A percentile compares a stretch with the other conserved stretches of the same genome.
These are phyloP conservation scores for Eumeta japonica DNA, from an alignment of 1,140 invertebrate genomes.

Conservation along the genomic window DNA sequence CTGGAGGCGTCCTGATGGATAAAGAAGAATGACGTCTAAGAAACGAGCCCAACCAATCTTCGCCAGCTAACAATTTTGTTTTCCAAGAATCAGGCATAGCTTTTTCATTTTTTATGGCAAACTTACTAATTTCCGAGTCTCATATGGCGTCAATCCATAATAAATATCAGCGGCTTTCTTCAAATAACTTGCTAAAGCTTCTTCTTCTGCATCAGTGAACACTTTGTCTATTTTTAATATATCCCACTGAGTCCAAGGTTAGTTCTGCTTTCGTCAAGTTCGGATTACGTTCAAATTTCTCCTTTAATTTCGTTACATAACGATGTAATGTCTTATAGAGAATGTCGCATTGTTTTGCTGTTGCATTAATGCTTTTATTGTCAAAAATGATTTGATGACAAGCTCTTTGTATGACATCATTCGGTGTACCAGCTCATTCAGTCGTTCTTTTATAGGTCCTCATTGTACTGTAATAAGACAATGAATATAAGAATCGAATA, in stretches of 20 bases:
- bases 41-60: constrained; percentile 15
- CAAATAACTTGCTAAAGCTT: no score
- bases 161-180: no score
- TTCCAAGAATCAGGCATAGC: constrained; percentile 5
- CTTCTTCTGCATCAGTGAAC: constrained; percentile 7
- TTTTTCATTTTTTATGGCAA: constrained; percentile 2
- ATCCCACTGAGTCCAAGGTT: constrained; percentile 10
- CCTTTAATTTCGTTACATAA: no score
- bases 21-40: constrained; percentile 23
- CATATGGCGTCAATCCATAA: constrained; percentile 4
- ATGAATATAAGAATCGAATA: no score
- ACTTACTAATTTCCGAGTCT: background rate
- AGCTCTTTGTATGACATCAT: no score
- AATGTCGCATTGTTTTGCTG: constrained; percentile 8
- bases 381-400: constrained; percentile 8
- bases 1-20: constrained; percentile 27
- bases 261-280: constrained; percentile 9
- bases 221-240: constrained; percentile 12
- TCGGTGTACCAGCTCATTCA: no score
- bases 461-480: no score
- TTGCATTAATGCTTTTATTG: constrained; percentile 8
- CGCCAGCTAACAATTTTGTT: constrained; percentile 15
- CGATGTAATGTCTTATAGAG: constrained; percentile 10
- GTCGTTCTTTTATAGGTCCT: no score
- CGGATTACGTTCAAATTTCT: constrained; percentile 9